A percentile compares a stretch with the other conserved stretches of the same genome.
Evolutionary conservation across 2,113 vertebrate genomes (phyloP).

Genomic region (Mesoclemmys tuberculata): DNA sequence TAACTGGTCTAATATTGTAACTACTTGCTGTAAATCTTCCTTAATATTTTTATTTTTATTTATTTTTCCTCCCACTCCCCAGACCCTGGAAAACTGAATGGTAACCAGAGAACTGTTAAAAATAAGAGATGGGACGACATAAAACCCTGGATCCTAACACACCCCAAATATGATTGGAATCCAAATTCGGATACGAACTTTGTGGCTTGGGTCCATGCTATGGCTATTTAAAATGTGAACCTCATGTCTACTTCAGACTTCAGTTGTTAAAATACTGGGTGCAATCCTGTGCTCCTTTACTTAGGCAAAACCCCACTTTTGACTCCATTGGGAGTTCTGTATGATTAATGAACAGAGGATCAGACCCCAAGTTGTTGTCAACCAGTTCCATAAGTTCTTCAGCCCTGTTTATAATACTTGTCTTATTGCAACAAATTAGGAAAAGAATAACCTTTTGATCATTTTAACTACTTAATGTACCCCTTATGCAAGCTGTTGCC

Average conservation of each 20-base stretch:
- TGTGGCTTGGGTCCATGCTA: background rate
- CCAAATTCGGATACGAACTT: background rate
- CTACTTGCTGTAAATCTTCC: conserved; percentile 44
- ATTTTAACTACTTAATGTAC: background rate
- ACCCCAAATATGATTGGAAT: background rate
- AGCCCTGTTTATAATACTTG: background rate
- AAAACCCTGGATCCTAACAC: conserved; percentile 24
- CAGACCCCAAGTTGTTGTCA: background rate
- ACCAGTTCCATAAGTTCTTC: background rate
- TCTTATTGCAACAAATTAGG: background rate
- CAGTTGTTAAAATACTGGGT: background rate
- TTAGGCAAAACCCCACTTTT: fast-evolving
- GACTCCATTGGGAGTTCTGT: background rate
- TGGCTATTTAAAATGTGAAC: background rate
- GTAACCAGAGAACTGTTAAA: conserved; percentile 24
- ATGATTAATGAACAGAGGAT: background rate
- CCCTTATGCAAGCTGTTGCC: background rate
- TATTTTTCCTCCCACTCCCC: conserved; percentile 3
- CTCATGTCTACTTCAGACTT: fast-evolving
- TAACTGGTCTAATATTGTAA: conserved; percentile 21
- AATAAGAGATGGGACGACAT: background rate
- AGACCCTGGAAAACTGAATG: conserved; percentile 23
- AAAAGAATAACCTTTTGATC: background rate
- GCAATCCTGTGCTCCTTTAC: background rate
- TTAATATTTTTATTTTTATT: background rate